phyloP scores from a whole-genome alignment of 92 coral and sea anemone genomes.

The Muricea muricata region DNA sequence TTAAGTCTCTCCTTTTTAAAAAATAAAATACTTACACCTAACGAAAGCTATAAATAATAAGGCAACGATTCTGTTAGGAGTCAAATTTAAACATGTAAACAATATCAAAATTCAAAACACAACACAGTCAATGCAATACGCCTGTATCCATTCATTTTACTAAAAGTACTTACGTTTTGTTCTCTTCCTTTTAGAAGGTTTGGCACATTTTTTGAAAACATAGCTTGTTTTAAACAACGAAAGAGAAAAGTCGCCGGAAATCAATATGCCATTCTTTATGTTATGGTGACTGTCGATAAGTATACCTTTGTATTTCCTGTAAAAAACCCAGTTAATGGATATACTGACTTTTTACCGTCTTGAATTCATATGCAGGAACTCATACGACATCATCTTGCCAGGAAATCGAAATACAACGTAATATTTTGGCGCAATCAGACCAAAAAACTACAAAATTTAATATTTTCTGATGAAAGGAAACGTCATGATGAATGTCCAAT shows the following conservation, averaged over 20 bases:
- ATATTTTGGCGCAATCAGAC: neutral
- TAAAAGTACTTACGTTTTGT: conserved; percentile 59
- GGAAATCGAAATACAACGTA: neutral
- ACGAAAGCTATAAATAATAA: neutral
- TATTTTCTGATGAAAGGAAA: neutral
- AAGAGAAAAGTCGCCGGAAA: neutral
- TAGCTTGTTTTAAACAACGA: neutral
- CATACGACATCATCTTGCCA: neutral
- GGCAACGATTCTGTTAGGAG: neutral
- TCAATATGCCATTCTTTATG: neutral
- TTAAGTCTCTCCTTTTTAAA: conserved; percentile 79
- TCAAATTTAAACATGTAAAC: conserved; percentile 2
- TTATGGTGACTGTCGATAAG: too few relatives aligned
- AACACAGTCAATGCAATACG: neutral
- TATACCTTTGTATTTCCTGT: neutral
- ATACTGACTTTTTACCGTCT: neutral
- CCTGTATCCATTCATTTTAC: too few relatives aligned
- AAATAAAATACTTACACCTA: neutral
- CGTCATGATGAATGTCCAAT: neutral
- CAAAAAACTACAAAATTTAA: neutral
- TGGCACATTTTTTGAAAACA: conserved; percentile 74
- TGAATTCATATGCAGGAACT: neutral
- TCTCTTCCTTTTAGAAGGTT: conserved; percentile 78
- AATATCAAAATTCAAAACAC: conserved; percentile 1
- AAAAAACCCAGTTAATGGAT: too few relatives aligned